phyloP scores from a whole-genome alignment of 2,797 vertebrate genomes.

The Tragelaphus eurycerus region DNA sequence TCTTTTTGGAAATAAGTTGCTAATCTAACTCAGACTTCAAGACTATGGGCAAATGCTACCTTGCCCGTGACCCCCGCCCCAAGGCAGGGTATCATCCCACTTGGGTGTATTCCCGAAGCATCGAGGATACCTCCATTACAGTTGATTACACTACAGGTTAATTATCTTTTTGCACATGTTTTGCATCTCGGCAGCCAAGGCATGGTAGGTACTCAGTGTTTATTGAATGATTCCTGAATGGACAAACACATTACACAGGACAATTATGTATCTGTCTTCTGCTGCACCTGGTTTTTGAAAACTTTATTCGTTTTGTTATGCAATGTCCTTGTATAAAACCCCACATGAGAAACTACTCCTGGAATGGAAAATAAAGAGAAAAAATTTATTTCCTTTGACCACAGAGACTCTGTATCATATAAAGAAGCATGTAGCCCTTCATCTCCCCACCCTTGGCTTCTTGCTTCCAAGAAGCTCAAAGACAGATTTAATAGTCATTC shows the following conservation, averaged over 20 bases:
- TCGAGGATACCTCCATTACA: neutral
- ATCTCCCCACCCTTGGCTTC: neutral
- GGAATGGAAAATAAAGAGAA: neutral
- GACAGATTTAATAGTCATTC: neutral
- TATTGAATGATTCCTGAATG: neutral
- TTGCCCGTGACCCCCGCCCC: neutral
- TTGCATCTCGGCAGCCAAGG: neutral
- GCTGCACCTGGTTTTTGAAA: neutral
- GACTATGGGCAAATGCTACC: neutral
- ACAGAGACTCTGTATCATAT: neutral
- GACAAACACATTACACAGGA: neutral
- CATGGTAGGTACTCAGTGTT: neutral
- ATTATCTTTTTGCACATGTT: neutral
- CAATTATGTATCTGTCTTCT: neutral
- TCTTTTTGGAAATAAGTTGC: neutral
- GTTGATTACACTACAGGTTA: neutral
- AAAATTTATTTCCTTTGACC: neutral
- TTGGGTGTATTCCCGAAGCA: neutral
- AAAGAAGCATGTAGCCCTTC: neutral
- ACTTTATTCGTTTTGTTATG: neutral
- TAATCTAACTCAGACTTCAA: neutral
- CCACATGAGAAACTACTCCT: neutral
- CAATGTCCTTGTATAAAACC: neutral
- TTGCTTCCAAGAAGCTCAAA: neutral
- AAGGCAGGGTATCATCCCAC: neutral